These are phyloP conservation scores for Auanema freiburgensis DNA, from an alignment of 2,888 invertebrate species.

Conservation along the genomic window DNA sequence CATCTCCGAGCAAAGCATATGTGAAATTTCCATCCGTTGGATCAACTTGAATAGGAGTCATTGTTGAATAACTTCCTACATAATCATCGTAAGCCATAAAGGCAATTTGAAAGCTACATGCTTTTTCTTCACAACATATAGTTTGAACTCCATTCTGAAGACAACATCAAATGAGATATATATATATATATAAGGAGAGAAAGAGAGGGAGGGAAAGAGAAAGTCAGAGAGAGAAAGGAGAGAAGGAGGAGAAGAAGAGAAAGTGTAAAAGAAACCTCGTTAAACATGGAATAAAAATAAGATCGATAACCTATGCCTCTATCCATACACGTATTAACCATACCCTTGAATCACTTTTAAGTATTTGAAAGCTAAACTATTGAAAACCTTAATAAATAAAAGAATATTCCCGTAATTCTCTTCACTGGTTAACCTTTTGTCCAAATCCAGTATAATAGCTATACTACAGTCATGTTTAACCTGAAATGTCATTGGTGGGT, in stretches of 20 bases:
- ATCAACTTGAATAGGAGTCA: conserved; percentile 26
- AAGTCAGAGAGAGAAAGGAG: too few relatives aligned
- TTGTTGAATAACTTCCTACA: conserved; percentile 27
- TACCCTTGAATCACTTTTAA: conserved; percentile 6
- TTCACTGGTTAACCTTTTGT: conserved; percentile 27
- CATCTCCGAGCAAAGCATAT: conserved; percentile 27
- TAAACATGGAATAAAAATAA: conserved; percentile 39
- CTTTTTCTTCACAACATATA: conserved; percentile 27
- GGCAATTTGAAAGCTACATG: conserved; percentile 28
- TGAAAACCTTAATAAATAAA: conserved; percentile 30
- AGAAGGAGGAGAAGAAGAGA: too few relatives aligned
- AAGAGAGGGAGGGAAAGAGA: too few relatives aligned
- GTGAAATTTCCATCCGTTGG: conserved; percentile 26
- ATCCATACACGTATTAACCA: conserved; percentile 29
- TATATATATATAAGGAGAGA: too few relatives aligned
- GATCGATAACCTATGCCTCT: conserved; percentile 36
- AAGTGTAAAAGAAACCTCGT: conserved; percentile 12
- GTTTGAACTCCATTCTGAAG: conserved; percentile 19
- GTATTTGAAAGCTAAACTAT: conserved; percentile 2
- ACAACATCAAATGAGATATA: too few relatives aligned
- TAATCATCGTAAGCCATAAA: conserved; percentile 37
- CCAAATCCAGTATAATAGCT: conserved; percentile 39
- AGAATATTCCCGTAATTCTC: conserved; percentile 32
- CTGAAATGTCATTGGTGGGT: too few relatives aligned
- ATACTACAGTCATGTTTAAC: conserved; percentile 32